Conservation (phyloP, 2,888 invertebrate genomes). For the Euplexia lucipara region DNA sequence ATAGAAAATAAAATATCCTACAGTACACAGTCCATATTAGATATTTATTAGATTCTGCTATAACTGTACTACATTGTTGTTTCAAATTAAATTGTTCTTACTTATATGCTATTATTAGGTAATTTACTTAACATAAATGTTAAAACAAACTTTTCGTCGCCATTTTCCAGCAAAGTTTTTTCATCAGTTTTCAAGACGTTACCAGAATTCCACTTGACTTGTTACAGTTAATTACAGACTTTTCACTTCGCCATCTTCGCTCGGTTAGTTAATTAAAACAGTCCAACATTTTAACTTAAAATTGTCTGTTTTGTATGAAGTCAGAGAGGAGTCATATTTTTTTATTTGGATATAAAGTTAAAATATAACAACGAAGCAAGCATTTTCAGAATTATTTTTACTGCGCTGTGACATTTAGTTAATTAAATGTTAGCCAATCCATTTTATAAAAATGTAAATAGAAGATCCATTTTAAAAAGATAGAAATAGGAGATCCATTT, state of each 20-base stretch:
- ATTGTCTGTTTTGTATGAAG: slow-evolving; percentile 32
- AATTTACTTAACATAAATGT: neutral
- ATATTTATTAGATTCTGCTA: neutral
- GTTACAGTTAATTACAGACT: slow-evolving; percentile 71
- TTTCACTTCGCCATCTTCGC: slow-evolving; percentile 66
- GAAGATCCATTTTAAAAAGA: too few relatives aligned
- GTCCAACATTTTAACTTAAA: slow-evolving; percentile 39
- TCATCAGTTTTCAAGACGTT: slow-evolving; percentile 16
- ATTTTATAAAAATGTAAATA: too few relatives aligned
- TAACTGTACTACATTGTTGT: neutral
- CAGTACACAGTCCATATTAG: too few relatives aligned
- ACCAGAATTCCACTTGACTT: slow-evolving; percentile 39
- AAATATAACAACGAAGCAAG: neutral
- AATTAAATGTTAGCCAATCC: neutral
- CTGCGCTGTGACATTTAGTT: neutral
- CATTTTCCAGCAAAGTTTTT: neutral
- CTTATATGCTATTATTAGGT: neutral
- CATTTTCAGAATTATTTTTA: neutral
- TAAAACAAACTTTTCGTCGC: neutral
- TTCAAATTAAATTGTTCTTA: neutral
- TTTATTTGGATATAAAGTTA: slow-evolving; percentile 8
- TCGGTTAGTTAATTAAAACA: slow-evolving; percentile 59
- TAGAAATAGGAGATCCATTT: too few relatives aligned
- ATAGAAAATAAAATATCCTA: too few relatives aligned
- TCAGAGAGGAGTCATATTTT: slow-evolving; percentile 7